A percentile compares a stretch with the other conserved stretches of the same genome.
Evolutionary conservation across 2,888 invertebrate genomes (phyloP).

Genomic region (Drosophila lutescens): DNA sequence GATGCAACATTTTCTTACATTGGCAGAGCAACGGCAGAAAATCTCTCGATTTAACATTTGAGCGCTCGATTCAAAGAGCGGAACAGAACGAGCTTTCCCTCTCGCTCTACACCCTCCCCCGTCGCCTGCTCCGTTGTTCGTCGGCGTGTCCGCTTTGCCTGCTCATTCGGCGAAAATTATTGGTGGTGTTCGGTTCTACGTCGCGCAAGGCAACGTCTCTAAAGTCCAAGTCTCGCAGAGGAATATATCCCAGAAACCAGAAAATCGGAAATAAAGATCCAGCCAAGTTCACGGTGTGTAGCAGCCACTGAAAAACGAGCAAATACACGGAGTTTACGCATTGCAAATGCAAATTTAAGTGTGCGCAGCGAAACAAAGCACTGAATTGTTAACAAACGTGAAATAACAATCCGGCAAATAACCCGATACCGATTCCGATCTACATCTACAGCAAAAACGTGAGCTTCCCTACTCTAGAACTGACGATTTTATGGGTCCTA

Average conservation of each 20-base stretch:
- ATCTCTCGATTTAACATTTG: no score
- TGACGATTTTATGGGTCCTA: slow-evolving; percentile 5
- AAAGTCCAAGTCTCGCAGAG: slow-evolving; percentile 22
- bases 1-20: no score
- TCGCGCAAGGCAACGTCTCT: slow-evolving; percentile 61
- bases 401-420: slow-evolving; percentile 48
- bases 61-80: no score
- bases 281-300: slow-evolving; percentile 20
- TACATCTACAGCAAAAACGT: slow-evolving; percentile 40
- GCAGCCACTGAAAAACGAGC: slow-evolving; percentile 8
- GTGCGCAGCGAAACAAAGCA: slow-evolving; percentile 36
- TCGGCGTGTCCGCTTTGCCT: background rate
- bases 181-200: slow-evolving; percentile 80
- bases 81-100: no score
- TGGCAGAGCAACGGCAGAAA: no score
- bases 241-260: slow-evolving; percentile 25
- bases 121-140: background rate
- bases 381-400: slow-evolving; percentile 30
- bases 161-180: slow-evolving; percentile 56
- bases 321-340: slow-evolving; percentile 24
- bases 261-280: slow-evolving; percentile 8
- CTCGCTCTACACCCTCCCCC: slow-evolving; percentile 1
- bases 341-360: slow-evolving; percentile 48
- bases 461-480: slow-evolving; percentile 26
- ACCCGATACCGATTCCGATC: slow-evolving; percentile 27